Evolutionary conservation across 2,797 vertebrate genomes (phyloP), one percentile per base, ranked within the genome.

Genomic region (Phoxinus dragarum): DNA sequence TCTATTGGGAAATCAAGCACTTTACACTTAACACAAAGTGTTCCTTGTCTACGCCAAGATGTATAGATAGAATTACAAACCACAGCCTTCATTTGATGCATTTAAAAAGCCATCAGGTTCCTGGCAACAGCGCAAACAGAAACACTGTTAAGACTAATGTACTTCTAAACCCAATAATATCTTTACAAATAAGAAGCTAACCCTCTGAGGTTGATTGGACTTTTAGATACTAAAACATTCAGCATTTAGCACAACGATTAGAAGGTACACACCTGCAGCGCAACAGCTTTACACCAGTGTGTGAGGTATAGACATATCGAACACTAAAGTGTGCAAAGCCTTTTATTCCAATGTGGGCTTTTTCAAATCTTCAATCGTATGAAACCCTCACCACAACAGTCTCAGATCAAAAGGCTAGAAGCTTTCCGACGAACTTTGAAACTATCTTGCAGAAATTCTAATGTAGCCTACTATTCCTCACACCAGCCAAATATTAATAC

Each of bases 1-100:
- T 68, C 16, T n/a, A 17, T 59, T 69, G 66, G 34, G 66, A 77
- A 77, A 78, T 84, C 49, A 78, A 84, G 49, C 64, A 44, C 34
- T 84, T 84, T 68, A 44, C 61, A 77, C 52, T 69, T 69, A 21
- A 67, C 19, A 69, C 61, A 42, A 56, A 34, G 49, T 56, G 56
- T 64, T 21, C 14, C 56, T 52, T 66, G 72, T 49, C 38, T 59
- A 23, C 8, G 27, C 17, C 38, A 68, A 68, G 82, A 76, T 23
- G 34, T 56, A 68, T 52, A 83, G 72, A 75, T 40, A 54, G 42
- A 66, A 54, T 77, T 76, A 40, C 66, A 84, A 68, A 47, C 64
- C 82, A 71, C 49, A 36, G 64, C 5, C 66, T 78, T 77, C 31
- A 68, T 71, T 69, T 71, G 74, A 84, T 40, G 47, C 1, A 42